Evolutionary conservation across 2,888 invertebrate species (phyloP), one percentile per base, ranked within the genome.

Genomic region (Phragmatobia fuliginosa): DNA sequence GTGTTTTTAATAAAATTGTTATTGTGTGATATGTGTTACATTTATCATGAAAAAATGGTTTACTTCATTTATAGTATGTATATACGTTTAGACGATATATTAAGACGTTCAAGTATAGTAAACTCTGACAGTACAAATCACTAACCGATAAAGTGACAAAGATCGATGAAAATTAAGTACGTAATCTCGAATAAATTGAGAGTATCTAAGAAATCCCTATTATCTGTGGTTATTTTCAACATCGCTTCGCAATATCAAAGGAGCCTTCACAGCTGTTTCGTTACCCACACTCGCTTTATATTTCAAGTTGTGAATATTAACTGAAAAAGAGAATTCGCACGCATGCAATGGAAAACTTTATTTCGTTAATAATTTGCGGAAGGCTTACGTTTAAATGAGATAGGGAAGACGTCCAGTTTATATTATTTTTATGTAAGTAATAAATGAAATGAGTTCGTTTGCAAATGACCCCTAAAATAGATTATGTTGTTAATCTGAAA

Each of bases 221-320:
- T 38, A 38, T 62, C 28, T 38, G 18, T 38, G 61, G 61, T 38
- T 38, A 62, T 62, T 62, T 62, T 62, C 61, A 18, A 38, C 61
- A 14, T 33, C 38, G 61, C 38, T 38, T 61, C 25, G 28, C 18
- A 38, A 62, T 38, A 61, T 3, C 28, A 61, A 25, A 61, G 28
- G 61, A 36, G 61, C 61, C 14, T 25, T 28, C 28, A 36, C 38
- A 62, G 61, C 38, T 62, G 38, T 38, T 28, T 38, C 16, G 28
- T 62, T 62, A 38, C 61, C 38, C 38, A 38, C 38, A 62, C 38
- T 62, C 38, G 36, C 25, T 62, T 25, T 33, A 25, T 62, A 28
- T 62, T 21, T 62, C 16, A 18, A 61, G 61, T 25, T 33, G 38
- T 25, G 61, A 25, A 38, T 25, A 36, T 61, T 61, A 25, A 25